Evolutionary conservation across 2,888 invertebrate genomes (phyloP).

Genomic region (Polyommatus icarus): DNA sequence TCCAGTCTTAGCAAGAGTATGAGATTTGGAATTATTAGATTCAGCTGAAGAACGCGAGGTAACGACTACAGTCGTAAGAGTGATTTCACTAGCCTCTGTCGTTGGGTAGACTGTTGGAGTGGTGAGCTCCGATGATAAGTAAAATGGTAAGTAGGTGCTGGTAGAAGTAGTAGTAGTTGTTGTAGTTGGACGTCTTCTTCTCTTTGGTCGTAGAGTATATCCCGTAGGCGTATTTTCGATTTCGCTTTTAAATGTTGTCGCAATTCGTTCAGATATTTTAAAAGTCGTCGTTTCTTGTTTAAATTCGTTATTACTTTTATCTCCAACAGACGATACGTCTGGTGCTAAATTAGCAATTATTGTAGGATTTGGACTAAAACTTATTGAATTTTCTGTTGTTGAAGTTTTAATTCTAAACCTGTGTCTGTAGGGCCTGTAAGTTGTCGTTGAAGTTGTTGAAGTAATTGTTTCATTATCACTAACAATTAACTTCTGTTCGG

Average conservation of each 20-base stretch:
- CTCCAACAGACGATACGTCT: slow-evolving; percentile 60
- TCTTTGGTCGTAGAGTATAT: slow-evolving; percentile 58
- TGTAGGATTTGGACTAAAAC: slow-evolving; percentile 47
- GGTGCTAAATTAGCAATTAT: slow-evolving; percentile 49
- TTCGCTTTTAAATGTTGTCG: slow-evolving; percentile 55
- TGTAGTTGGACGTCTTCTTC: slow-evolving; percentile 67
- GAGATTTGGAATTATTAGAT: slow-evolving; percentile 58
- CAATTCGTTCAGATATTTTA: slow-evolving; percentile 58
- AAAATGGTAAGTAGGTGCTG: slow-evolving; percentile 42
- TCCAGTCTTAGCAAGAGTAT: slow-evolving; percentile 49
- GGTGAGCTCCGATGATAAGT: slow-evolving; percentile 40
- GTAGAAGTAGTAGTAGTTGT: slow-evolving; percentile 53
- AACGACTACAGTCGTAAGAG: slow-evolving; percentile 58
- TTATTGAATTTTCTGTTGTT: slow-evolving; percentile 60
- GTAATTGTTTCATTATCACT: slow-evolving; percentile 54
- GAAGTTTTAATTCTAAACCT: slow-evolving; percentile 70
- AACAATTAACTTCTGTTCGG: slow-evolving; percentile 47
- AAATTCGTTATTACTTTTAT: slow-evolving; percentile 47
- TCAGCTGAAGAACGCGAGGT: slow-evolving; percentile 74
- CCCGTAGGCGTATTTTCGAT: slow-evolving; percentile 54
- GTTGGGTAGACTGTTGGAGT: slow-evolving; percentile 38
- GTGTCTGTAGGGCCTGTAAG: slow-evolving; percentile 55
- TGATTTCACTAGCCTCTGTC: slow-evolving; percentile 47
- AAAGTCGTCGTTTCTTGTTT: slow-evolving; percentile 51
- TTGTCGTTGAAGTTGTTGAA: slow-evolving; percentile 44